Percentiles rank a stretch among this genome's conserved stretches.
Evolutionary conservation across 2,113 vertebrate genomes (phyloP).

Genomic region (Rhinogobius similis): DNA sequence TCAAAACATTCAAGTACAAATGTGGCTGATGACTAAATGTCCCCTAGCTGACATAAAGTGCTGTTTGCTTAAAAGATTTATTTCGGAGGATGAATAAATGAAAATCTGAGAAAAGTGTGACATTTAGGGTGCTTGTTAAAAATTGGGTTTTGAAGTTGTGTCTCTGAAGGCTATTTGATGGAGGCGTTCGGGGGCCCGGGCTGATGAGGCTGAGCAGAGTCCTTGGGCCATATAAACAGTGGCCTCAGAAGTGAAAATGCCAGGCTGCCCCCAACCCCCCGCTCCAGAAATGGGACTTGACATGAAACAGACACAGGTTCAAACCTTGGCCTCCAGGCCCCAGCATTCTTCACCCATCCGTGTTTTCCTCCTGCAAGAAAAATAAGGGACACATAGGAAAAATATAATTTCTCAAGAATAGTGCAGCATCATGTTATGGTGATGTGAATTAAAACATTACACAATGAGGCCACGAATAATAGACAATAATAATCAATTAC

Average conservation of each 20-base stretch:
- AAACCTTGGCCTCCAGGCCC: constrained; percentile 65
- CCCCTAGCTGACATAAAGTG: constrained; percentile 33
- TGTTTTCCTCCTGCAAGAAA: constrained; percentile 25
- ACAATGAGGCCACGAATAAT: neutral
- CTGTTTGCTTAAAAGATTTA: constrained; percentile 25
- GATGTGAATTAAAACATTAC: too few relatives aligned
- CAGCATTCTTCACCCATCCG: constrained; percentile 57
- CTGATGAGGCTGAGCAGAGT: constrained; percentile 72
- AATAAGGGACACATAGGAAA: constrained; percentile 39
- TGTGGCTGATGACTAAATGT: constrained; percentile 54
- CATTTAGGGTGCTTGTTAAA: neutral
- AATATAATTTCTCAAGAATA: constrained; percentile 11
- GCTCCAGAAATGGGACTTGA: constrained; percentile 69
- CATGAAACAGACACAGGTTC: constrained; percentile 72
- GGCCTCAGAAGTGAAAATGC: constrained; percentile 66
- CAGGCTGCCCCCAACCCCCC: constrained; percentile 57
- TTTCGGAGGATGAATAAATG: constrained; percentile 18
- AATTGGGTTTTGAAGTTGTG: neutral
- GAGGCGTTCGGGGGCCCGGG: constrained; percentile 43
- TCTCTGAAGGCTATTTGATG: constrained; percentile 18
- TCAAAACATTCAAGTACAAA: constrained; percentile 69
- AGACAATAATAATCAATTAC: neutral
- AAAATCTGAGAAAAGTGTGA: constrained; percentile 6
- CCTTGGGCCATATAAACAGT: constrained; percentile 69
- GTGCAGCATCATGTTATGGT: neutral